Conservation (phyloP, 2,113 vertebrate species). For the Trinectes maculatus region DNA sequence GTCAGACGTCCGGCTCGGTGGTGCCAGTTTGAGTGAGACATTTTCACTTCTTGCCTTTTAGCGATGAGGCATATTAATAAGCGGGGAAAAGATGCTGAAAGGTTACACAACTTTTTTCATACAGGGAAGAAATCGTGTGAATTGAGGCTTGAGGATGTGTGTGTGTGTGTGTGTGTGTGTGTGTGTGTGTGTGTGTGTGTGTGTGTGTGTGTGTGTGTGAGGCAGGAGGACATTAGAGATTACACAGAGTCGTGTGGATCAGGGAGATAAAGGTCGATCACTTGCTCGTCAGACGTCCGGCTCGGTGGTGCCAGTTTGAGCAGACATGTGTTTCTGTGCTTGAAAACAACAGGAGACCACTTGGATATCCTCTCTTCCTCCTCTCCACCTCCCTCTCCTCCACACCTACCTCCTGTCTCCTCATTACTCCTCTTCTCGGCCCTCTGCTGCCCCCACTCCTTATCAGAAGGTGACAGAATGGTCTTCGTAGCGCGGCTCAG, state of each 20-base stretch:
- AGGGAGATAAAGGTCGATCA: slow-evolving; percentile 55
- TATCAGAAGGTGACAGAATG: slow-evolving; percentile 63
- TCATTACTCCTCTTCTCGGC: no score
- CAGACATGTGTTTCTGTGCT: neutral
- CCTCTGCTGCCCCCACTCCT: slow-evolving; percentile 26
- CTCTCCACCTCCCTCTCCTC: neutral
- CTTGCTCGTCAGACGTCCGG: slow-evolving; percentile 49
- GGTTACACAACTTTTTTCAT: slow-evolving; percentile 64
- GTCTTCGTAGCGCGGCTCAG: slow-evolving; percentile 40
- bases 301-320: slow-evolving; percentile 32
- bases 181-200: neutral
- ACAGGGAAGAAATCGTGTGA: slow-evolving; percentile 22
- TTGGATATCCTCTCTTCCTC: neutral
- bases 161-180: slow-evolving; percentile 6
- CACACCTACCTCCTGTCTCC: slow-evolving; percentile 28
- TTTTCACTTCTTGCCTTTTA: slow-evolving; percentile 75
- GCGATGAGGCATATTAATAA: slow-evolving; percentile 75
- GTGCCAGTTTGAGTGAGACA: slow-evolving; percentile 71
- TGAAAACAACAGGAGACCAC: neutral
- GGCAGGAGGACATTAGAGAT: slow-evolving; percentile 32
- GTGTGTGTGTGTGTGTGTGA: slow-evolving; percentile 4
- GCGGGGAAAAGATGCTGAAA: slow-evolving; percentile 62
- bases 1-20: slow-evolving; percentile 46
- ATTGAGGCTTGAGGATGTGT: slow-evolving; percentile 44
- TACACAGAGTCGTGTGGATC: slow-evolving; percentile 38